These are phyloP conservation scores for Mormyrus lacerda DNA, from an alignment of 2,113 vertebrate species.

Conservation along the genomic window DNA sequence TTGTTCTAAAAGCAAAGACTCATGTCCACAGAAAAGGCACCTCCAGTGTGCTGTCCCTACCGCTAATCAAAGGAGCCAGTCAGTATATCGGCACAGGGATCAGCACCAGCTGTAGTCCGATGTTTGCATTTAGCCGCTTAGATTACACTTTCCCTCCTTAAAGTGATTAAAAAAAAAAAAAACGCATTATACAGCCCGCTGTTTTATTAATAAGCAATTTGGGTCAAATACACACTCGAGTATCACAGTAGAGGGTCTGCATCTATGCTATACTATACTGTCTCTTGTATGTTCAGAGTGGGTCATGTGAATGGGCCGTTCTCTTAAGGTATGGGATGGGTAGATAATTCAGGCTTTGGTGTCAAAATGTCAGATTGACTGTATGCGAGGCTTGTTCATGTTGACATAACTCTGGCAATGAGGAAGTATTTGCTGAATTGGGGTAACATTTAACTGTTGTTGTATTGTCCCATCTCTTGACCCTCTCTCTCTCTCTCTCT, in stretches of 20 bases:
- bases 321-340: neutral
- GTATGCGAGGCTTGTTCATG: neutral
- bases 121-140: neutral
- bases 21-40: neutral
- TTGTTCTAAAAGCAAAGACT: neutral
- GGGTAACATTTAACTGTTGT: neutral
- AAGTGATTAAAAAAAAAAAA: neutral
- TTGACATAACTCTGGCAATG: neutral
- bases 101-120: neutral
- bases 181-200: neutral
- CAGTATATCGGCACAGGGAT: neutral
- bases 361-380: neutral
- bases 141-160: neutral
- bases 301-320: neutral
- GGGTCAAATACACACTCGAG: neutral
- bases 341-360: neutral
- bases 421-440: neutral
- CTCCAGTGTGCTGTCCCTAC: neutral
- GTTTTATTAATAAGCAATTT: neutral
- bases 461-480: neutral
- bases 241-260: neutral
- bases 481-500: neutral
- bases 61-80: neutral
- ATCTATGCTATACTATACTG: neutral
- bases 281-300: neutral